Evolutionary conservation across 1,140 invertebrate genomes (phyloP), one percentile per base, ranked within the genome.

Genomic region (Rhagoletis zephyria): DNA sequence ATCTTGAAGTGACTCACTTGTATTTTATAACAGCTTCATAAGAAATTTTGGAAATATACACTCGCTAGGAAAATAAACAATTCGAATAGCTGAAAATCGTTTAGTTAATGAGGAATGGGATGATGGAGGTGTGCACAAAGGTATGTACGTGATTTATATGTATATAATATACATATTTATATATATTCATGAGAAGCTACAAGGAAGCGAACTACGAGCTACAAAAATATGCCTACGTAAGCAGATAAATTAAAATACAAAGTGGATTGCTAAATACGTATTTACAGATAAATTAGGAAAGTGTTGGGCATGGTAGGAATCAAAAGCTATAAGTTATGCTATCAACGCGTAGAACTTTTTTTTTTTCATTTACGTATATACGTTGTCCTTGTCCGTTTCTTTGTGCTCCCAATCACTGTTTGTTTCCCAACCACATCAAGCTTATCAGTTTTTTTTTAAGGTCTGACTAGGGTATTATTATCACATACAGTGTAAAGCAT

Each of bases 1-100:
- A 1, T 16, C n/a, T n/a, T 9, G 1, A 4, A 48, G 48, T 81
- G 74, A 81, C 56, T 81, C 74, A 81, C 6, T 9, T 30, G 30
- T n/a, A 51, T 81, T 81, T 81, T 81, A 81, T 16, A 51, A 81
- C 42, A 16, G n/a, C 56, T 81, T 81, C 56, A 81, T 56, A 48
- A 42, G 74, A 19, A 56, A 81, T 42, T 77, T 67, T 59, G 74
- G n/a, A 81, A 19, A 81, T 30, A 81, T 81, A 59, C 7, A 81
- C 74, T 30, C 48, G 48, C 6, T 51, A 56, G 48, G 19, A 14
- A 51, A 81, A 81, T 81, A 81, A 81, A 81, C 74, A 81, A 19
- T 51, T 48, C 14, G 74, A 74, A 9, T 16, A 45, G 67, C 67
- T 45, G 42, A 45, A 45, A 74, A 45, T 63, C 40, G 30, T 10